Percentiles rank a stretch among this genome's conserved stretches.
Conservation (phyloP, 2,888 invertebrate species). For the Rhingia rostrata region DNA sequence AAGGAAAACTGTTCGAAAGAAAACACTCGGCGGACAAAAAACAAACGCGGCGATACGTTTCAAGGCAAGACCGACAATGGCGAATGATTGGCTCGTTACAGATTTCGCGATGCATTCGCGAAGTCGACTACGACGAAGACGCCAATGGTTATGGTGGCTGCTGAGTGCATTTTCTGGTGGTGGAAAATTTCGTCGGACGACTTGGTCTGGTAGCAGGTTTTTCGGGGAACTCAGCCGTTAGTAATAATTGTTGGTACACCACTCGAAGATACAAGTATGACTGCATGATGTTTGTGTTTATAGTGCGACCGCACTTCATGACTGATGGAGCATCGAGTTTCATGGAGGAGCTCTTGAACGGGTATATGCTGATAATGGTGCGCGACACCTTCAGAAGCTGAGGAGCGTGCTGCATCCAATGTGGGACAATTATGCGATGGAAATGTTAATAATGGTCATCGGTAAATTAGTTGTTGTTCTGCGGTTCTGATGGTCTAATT, state of each 20-base stretch:
- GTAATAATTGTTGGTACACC: conserved; percentile 15
- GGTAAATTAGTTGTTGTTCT: conserved; percentile 1
- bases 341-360: neutral
- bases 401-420: neutral
- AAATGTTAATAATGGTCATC: conserved; percentile 35
- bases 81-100: conserved; percentile 36
- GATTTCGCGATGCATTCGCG: conserved; percentile 36
- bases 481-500: conserved; percentile 19
- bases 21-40: conserved; percentile 40
- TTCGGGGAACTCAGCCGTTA: conserved; percentile 50
- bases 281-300: conserved; percentile 2
- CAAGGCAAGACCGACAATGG: conserved; percentile 59
- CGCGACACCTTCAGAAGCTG: conserved; percentile 28
- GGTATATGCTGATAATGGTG: neutral
- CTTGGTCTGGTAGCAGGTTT: conserved; percentile 39
- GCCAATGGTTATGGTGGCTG: conserved; percentile 4
- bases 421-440: conserved; percentile 24
- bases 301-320: conserved; percentile 8
- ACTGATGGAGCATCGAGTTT: neutral
- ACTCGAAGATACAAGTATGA: neutral
- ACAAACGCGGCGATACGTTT: conserved; percentile 38
- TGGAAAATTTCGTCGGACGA: conserved; percentile 29
- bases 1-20: neutral
- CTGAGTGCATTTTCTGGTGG: conserved; percentile 22
- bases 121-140: neutral